Evolutionary conservation across 2,113 vertebrate species (phyloP), one percentile per base, ranked within the genome.

Genomic region (Isichthys henryi): DNA sequence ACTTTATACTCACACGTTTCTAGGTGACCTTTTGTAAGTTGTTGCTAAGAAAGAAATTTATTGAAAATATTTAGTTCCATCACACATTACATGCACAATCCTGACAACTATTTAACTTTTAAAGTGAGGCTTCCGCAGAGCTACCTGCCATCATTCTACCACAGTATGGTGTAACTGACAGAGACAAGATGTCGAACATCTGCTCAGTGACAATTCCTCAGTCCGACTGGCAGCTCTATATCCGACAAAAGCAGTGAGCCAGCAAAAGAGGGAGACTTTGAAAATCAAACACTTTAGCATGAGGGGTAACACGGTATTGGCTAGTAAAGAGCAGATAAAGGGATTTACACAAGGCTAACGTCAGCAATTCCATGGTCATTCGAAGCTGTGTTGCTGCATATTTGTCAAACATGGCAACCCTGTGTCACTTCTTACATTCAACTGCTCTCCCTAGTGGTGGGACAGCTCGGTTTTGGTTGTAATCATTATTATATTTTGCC

Each of bases 151-250:
- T 80, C 88, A 52, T 80, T 35, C 23, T 7, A 7, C 66, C 45
- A 27, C 62, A 50, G 62, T 48, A 13, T 50, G 88, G 88, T 35
- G 21, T 88, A 88, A 88, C 88, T 88, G 88, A 88, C 87, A 74
- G 66, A 50, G 88, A 52, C 45, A 66, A 80, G 88, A 70, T 70
- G 48, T 48, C 35, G 88, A 88, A 70, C 66, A 74, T 77, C 88
- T 88, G 66, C 17, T 80, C 66, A 13, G 43, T 77, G 88, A 88
- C 88, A 88, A 70, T 52, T 50, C 46, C 66, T 88, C 66, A 48
- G 66, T 48, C 66, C 46, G 45, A 86, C 46, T n/a, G 45, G 83
- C 46, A 50, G 83, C 48, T 86, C 88, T 39, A 50, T 35, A 88
- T 80, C 88, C 48, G 11, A 23, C 15, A 70, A 50, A 88, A 80